Evolutionary conservation across 2,888 invertebrate species (phyloP).

Genomic region (Monoplex corrugatus): DNA sequence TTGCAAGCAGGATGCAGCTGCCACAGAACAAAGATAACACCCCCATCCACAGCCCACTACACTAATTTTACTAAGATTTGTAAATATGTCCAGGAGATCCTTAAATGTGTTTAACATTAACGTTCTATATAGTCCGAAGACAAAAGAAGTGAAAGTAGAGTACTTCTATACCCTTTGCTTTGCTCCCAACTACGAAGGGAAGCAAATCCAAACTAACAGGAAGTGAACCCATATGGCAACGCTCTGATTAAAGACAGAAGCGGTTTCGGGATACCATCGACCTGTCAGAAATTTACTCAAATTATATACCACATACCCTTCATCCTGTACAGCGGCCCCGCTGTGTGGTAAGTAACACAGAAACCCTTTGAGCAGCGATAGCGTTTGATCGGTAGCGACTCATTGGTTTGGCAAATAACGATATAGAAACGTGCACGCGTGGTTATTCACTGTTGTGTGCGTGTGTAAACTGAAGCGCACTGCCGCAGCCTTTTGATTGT

Average conservation of each 20-base stretch:
- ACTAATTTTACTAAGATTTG: not conserved
- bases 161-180: too few relatives aligned
- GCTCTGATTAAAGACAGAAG: not conserved
- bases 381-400: not conserved
- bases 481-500: too few relatives aligned
- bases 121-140: not conserved
- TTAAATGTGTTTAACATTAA: too few relatives aligned
- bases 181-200: not conserved
- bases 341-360: constrained; percentile 21
- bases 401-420: not conserved
- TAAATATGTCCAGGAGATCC: too few relatives aligned
- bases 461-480: not conserved
- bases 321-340: too few relatives aligned
- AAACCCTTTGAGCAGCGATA: not conserved
- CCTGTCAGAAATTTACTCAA: not conserved
- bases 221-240: not conserved
- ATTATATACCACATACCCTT: not conserved
- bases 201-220: not conserved
- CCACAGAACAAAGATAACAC: too few relatives aligned
- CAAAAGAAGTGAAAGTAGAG: too few relatives aligned
- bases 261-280: constrained; percentile 16
- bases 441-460: not conserved
- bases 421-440: not conserved
- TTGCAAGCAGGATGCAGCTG: too few relatives aligned
- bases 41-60: not conserved